Evolutionary conservation across 2,888 invertebrate genomes (phyloP), one percentile per base, ranked within the genome.

Genomic region (Cenopis cana): DNA sequence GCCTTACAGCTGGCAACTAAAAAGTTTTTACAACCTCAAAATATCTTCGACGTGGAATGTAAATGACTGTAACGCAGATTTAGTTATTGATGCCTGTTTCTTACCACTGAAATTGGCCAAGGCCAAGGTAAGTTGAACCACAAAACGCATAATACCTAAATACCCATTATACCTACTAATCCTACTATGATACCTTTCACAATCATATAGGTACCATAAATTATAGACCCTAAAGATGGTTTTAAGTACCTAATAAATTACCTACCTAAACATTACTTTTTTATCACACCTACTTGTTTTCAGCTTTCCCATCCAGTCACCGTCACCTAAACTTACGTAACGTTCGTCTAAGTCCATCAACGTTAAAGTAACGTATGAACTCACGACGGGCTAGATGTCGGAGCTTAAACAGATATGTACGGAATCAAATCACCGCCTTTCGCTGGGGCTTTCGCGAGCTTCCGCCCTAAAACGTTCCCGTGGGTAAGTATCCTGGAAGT

Each of bases 311-410:
- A 41, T 59, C 20, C n/a, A 24, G 20, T n/a, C 18, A 18, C 50
- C 50, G 18, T 75, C 77, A 75, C 76, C 69, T 61, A 62, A 73
- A 69, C 66, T 55, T 79, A 87, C 82, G 59, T 29, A 24, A 60
- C 49, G 62, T 75, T 82, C 82, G 84, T 83, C 84, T 87, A 90
- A 88, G 83, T 83, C 80, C 78, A 79, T 75, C 78, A 79, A 82
- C 74, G 87, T 86, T 87, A 88, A 93, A 94, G 87, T 91, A 92
- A 74, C 76, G 77, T 79, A 75, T 75, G 74, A 76, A 77, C 73
- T 77, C 69, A 74, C 79, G 79, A 82, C 83, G 75, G 77, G 76
- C 82, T 80, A 81, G 80, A 85, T 86, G 82, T 82, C 73, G 77
- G 74, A 76, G 82, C 84, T 85, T 86, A 82, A 82, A 80, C 80